Percentiles rank a stretch among this genome's conserved stretches.
Conservation (phyloP, 2,888 invertebrate species). For the Dromius quadrimaculatus region DNA sequence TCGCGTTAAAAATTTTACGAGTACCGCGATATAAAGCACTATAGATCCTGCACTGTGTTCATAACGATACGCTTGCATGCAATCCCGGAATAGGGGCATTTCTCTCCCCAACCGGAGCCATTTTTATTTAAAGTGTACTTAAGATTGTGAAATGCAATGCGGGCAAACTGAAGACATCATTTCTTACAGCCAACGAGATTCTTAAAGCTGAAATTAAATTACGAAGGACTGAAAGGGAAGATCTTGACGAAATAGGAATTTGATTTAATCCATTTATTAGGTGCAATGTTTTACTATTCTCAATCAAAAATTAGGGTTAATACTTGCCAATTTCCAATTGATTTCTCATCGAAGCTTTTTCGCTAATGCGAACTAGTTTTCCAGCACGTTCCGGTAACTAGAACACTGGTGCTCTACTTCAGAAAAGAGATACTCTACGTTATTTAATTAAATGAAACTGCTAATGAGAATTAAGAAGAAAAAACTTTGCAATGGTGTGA, state of each 20-base stretch:
- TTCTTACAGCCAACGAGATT: conserved; percentile 17
- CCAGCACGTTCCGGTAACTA: conserved; percentile 12
- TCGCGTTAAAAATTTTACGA: conserved; percentile 27
- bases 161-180: conserved; percentile 5
- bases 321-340: conserved; percentile 4
- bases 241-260: too few relatives aligned
- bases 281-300: too few relatives aligned
- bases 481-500: conserved; percentile 21
- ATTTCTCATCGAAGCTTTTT: conserved; percentile 16
- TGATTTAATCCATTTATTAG: too few relatives aligned
- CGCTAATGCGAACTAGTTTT: conserved; percentile 28
- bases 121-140: conserved; percentile 41
- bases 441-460: conserved; percentile 49
- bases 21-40: conserved; percentile 8
- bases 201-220: too few relatives aligned
- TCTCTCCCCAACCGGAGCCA: neutral
- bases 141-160: conserved; percentile 29
- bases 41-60: conserved; percentile 25
- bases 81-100: conserved; percentile 23
- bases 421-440: conserved; percentile 30
- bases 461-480: conserved; percentile 44
- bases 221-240: too few relatives aligned
- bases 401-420: conserved; percentile 11
- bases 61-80: conserved; percentile 34
- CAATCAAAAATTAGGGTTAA: conserved; percentile 7